Conservation (phyloP, 1,140 invertebrate genomes). For the Sminthurides bifidus region DNA sequence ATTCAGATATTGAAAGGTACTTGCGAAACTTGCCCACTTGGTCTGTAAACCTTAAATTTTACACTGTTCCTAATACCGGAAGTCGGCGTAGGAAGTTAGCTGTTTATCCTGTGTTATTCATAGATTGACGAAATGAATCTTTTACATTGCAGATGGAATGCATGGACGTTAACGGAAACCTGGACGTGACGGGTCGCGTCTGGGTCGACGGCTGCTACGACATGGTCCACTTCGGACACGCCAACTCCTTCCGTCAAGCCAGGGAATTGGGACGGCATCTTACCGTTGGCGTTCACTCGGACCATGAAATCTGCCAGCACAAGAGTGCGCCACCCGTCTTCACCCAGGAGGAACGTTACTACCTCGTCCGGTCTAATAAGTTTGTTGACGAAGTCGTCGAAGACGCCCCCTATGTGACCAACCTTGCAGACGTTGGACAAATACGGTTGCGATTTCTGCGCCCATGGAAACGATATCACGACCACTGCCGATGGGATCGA, state of each 20-base stretch:
- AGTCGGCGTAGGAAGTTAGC: too few relatives aligned
- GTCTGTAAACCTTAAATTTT: too few relatives aligned
- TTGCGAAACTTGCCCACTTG: too few relatives aligned
- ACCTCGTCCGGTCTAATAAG: slow-evolving; percentile 98
- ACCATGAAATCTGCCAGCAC: slow-evolving; percentile 51
- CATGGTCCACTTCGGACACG: slow-evolving; percentile 52
- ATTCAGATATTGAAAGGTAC: too few relatives aligned
- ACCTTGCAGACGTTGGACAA: slow-evolving; percentile 92
- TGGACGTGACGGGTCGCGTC: too few relatives aligned
- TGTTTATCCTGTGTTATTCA: too few relatives aligned
- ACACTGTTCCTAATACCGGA: too few relatives aligned
- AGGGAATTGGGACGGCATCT: slow-evolving; percentile 51
- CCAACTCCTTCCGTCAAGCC: slow-evolving; percentile 47
- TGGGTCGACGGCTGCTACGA: slow-evolving; percentile 40
- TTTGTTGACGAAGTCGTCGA: slow-evolving; percentile 99
- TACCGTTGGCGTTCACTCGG: slow-evolving; percentile 54
- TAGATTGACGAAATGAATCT: too few relatives aligned
- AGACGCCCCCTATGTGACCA: slow-evolving; percentile 93
- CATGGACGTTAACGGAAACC: too few relatives aligned
- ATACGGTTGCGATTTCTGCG: slow-evolving; percentile 97
- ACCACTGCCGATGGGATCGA: slow-evolving; percentile 90
- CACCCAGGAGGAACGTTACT: slow-evolving; percentile 61
- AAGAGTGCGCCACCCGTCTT: slow-evolving; percentile 57
- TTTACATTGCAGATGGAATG: too few relatives aligned
- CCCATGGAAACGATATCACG: slow-evolving; percentile 92